Percentiles rank a stretch among this genome's conserved stretches.
Conservation (phyloP, 2,797 vertebrate species). For the Neoniphon sammara region DNA sequence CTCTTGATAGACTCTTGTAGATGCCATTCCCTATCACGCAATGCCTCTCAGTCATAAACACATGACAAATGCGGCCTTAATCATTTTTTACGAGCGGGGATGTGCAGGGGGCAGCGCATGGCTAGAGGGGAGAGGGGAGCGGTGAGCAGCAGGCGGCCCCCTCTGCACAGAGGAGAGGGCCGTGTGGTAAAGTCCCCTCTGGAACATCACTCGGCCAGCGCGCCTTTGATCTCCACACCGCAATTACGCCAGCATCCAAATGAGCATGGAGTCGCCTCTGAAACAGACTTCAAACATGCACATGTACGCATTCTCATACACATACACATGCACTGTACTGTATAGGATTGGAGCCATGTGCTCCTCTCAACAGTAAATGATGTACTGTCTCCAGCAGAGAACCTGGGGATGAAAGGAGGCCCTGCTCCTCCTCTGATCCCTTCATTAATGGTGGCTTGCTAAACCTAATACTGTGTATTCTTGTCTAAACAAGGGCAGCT, state of each 20-base stretch:
- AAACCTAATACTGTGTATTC: slow-evolving; percentile 78
- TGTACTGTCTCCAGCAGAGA: slow-evolving; percentile 83
- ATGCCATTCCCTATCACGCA: slow-evolving; percentile 95
- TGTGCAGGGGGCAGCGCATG: slow-evolving; percentile 96
- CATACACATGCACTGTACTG: slow-evolving; percentile 64
- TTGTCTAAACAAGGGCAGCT: slow-evolving; percentile 77
- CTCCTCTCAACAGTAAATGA: slow-evolving; percentile 82
- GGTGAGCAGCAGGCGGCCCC: slow-evolving; percentile 87
- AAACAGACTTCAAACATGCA: slow-evolving; percentile 85
- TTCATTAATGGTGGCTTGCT: slow-evolving; percentile 82
- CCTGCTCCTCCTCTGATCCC: slow-evolving; percentile 81
- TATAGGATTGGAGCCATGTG: slow-evolving; percentile 81
- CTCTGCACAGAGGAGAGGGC: slow-evolving; percentile 92
- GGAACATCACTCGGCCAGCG: slow-evolving; percentile 95
- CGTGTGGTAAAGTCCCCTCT: slow-evolving; percentile 95
- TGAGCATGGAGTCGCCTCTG: slow-evolving; percentile 86
- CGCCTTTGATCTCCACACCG: slow-evolving; percentile 97
- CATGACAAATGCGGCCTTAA: slow-evolving; percentile 99
- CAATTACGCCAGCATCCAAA: slow-evolving; percentile 95
- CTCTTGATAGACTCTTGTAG: slow-evolving; percentile 90
- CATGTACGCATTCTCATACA: slow-evolving; percentile 81
- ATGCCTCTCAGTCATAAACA: slow-evolving; percentile 97
- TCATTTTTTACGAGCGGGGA: slow-evolving; percentile 99
- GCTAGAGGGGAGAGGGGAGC: slow-evolving; percentile 94
- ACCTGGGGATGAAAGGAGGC: slow-evolving; percentile 81